Evolutionary conservation across 2,113 vertebrate genomes (phyloP).

Genomic region (Myotis davidii): DNA sequence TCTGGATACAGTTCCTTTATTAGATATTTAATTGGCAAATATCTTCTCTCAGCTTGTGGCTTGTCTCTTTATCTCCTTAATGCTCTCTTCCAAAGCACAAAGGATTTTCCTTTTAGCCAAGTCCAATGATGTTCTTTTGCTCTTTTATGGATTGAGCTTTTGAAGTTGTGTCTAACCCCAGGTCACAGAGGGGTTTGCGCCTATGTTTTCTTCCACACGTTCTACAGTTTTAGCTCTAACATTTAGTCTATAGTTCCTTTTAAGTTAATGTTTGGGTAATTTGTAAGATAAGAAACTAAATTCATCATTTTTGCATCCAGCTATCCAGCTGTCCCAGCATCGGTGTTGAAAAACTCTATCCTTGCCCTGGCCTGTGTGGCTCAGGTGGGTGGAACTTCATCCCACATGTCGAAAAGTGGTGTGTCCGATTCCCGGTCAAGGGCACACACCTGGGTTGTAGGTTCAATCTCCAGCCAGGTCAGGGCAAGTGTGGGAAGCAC

Average conservation of each 20-base stretch:
- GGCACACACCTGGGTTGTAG: too few species aligned
- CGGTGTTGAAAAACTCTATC: neutral
- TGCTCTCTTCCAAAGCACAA: neutral
- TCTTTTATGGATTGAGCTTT: neutral
- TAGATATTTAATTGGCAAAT: neutral
- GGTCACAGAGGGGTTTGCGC: neutral
- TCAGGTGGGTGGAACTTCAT: too few species aligned
- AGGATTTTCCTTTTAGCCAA: slow-evolving; percentile 1
- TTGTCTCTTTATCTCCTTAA: slow-evolving; percentile 7
- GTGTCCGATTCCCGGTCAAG: too few species aligned
- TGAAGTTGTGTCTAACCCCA: neutral
- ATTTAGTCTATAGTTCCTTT: neutral
- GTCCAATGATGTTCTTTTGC: neutral
- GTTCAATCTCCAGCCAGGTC: too few species aligned
- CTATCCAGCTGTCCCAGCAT: neutral
- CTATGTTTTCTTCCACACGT: neutral
- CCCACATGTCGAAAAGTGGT: too few species aligned
- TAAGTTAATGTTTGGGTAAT: neutral
- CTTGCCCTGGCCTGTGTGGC: neutral
- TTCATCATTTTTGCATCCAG: neutral
- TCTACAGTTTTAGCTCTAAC: neutral
- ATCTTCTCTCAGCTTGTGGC: neutral
- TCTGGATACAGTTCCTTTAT: neutral
- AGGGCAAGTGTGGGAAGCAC: too few species aligned
- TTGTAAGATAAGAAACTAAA: neutral